These are phyloP conservation scores for Drosophila greeni DNA, from an alignment of 2,888 invertebrate genomes.

Conservation along the genomic window DNA sequence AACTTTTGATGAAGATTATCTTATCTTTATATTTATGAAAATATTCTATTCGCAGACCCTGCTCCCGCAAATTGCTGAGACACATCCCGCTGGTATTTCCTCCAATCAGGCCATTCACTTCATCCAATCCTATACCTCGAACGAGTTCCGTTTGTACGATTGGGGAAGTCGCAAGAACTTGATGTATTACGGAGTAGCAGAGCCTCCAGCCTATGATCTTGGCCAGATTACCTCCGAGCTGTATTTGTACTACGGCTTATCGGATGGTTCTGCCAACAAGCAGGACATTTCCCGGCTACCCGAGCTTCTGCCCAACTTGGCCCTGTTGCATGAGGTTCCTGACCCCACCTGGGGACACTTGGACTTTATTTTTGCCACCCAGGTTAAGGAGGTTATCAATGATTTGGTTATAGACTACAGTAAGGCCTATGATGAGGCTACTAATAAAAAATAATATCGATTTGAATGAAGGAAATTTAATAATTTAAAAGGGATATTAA, in stretches of 20 bases:
- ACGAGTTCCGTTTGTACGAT: conserved; percentile 67
- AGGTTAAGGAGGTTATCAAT: conserved; percentile 67
- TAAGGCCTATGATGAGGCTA: conserved; percentile 51
- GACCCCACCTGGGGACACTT: conserved; percentile 72
- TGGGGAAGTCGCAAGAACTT: conserved; percentile 62
- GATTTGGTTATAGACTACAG: conserved; percentile 58
- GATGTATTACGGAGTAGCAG: conserved; percentile 49
- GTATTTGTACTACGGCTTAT: conserved; percentile 64
- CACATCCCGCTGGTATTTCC: conserved; percentile 75
- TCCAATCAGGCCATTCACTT: conserved; percentile 72
- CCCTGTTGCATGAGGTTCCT: conserved; percentile 57
- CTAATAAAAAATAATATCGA: background rate
- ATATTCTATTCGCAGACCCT: conserved; percentile 51
- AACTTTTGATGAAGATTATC: background rate
- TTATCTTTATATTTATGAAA: too few species aligned
- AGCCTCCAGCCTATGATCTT: conserved; percentile 67
- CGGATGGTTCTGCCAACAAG: conserved; percentile 64
- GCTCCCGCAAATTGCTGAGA: conserved; percentile 66
- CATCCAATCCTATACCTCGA: conserved; percentile 60
- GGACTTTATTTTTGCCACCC: conserved; percentile 72
- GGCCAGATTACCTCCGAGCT: conserved; percentile 59
- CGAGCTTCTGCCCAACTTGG: conserved; percentile 49
- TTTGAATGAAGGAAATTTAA: background rate
- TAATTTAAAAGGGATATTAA: background rate
- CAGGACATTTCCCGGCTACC: conserved; percentile 59